These are phyloP conservation scores for Merops nubicus DNA, from an alignment of 2,113 vertebrate species.

Conservation along the genomic window DNA sequence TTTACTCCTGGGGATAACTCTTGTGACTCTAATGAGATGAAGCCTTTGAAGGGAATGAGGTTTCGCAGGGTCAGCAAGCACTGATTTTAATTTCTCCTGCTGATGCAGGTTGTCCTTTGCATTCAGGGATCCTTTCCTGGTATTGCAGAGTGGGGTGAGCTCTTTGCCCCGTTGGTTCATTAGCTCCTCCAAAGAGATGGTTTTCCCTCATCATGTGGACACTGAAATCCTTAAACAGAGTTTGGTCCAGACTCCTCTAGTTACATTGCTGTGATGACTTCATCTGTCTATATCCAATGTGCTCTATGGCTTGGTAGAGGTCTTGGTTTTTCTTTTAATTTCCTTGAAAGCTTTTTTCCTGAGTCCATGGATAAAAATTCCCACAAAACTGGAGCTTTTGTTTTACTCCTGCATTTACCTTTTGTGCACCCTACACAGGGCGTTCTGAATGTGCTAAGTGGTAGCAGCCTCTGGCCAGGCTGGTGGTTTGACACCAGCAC, in stretches of 20 bases:
- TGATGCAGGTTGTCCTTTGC: neutral
- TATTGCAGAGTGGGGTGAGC: neutral
- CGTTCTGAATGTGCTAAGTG: neutral
- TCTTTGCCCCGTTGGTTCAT: accelerated
- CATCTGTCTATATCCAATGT: neutral
- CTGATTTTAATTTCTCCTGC: neutral
- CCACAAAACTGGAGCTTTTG: neutral
- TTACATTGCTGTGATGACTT: neutral
- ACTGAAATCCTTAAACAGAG: neutral
- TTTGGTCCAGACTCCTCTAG: neutral
- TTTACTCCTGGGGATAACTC: neutral
- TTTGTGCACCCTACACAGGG: neutral
- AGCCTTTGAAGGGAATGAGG: neutral
- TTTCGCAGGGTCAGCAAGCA: neutral
- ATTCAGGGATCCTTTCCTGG: accelerated
- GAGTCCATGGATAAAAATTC: neutral
- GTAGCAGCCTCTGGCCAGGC: neutral
- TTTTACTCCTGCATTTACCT: neutral
- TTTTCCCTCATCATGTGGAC: neutral
- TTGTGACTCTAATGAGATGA: neutral
- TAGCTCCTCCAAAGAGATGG: accelerated
- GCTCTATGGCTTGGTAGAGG: neutral
- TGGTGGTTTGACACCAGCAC: neutral
- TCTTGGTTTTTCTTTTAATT: neutral
- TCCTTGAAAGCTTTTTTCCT: neutral